A percentile compares a stretch with the other conserved stretches of the same genome.
These are phyloP conservation scores for Pollicipes pollicipes DNA, from an alignment of 1,140 invertebrate genomes.

Conservation along the genomic window DNA sequence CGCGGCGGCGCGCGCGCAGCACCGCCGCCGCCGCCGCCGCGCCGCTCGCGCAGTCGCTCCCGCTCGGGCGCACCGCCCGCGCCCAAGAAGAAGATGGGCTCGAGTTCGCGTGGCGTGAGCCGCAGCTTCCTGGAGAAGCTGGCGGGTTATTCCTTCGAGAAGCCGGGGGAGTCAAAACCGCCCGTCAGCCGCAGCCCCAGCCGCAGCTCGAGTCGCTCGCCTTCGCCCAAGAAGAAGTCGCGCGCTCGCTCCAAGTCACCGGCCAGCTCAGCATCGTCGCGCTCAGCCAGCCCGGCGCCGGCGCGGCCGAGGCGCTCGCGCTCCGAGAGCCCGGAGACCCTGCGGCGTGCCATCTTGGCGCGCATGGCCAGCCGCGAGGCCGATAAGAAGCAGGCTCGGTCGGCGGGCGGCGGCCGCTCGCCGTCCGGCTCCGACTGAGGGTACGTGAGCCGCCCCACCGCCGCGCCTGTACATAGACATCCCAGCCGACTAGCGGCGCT, in stretches of 20 bases:
- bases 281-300: neutral
- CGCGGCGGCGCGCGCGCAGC: no score
- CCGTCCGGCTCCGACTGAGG: neutral
- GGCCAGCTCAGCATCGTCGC: neutral
- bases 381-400: neutral
- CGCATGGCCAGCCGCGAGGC: neutral
- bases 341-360: neutral
- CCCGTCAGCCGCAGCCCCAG: neutral
- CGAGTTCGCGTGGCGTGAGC: neutral
- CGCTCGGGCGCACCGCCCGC: neutral
- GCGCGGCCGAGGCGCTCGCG: neutral
- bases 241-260: neutral
- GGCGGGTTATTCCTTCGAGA: neutral
- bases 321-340: conserved; percentile 3
- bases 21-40: neutral
- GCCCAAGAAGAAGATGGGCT: neutral
- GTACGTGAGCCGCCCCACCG: no score
- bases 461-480: no score
- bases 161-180: neutral
- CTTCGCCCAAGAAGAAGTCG: neutral
- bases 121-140: neutral
- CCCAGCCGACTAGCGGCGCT: no score
- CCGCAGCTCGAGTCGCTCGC: neutral
- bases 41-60: neutral
- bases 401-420: neutral